Evolutionary conservation across 2,888 invertebrate species (phyloP).

Genomic region (Hirtodrosophila histrioides): DNA sequence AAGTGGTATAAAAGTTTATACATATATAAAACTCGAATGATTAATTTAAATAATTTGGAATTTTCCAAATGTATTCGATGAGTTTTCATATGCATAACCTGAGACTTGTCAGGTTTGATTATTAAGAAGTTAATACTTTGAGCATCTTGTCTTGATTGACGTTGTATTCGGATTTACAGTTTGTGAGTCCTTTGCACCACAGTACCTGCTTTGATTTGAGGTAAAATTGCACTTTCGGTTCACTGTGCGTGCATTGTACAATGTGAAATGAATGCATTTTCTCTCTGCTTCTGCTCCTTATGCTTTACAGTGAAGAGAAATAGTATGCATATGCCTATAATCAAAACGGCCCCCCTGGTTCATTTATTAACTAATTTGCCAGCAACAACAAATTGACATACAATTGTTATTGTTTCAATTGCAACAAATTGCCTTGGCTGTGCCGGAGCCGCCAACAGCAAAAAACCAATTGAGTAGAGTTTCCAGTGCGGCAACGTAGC

Average conservation of each 20-base stretch:
- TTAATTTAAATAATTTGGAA: too few species aligned
- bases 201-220: too few species aligned
- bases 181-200: too few species aligned
- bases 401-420: slow-evolving; percentile 79
- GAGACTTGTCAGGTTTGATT: too few species aligned
- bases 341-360: slow-evolving; percentile 27
- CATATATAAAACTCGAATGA: too few species aligned
- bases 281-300: slow-evolving; percentile 31
- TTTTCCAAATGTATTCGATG: too few species aligned
- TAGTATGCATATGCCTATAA: slow-evolving; percentile 30
- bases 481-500: slow-evolving; percentile 27
- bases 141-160: too few species aligned
- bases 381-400: slow-evolving; percentile 67
- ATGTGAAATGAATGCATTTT: slow-evolving; percentile 44
- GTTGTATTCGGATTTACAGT: too few species aligned
- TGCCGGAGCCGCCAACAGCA: slow-evolving; percentile 17
- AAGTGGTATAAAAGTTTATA: too few species aligned
- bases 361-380: slow-evolving; percentile 76
- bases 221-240: background rate
- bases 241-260: slow-evolving; percentile 32
- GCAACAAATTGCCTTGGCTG: slow-evolving; percentile 69
- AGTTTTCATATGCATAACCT: too few species aligned
- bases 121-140: too few species aligned
- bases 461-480: slow-evolving; percentile 30
- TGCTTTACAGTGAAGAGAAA: slow-evolving; percentile 13